phyloP scores from a whole-genome alignment of 2,888 invertebrate species.

The Petrolisthes manimaculis region DNA sequence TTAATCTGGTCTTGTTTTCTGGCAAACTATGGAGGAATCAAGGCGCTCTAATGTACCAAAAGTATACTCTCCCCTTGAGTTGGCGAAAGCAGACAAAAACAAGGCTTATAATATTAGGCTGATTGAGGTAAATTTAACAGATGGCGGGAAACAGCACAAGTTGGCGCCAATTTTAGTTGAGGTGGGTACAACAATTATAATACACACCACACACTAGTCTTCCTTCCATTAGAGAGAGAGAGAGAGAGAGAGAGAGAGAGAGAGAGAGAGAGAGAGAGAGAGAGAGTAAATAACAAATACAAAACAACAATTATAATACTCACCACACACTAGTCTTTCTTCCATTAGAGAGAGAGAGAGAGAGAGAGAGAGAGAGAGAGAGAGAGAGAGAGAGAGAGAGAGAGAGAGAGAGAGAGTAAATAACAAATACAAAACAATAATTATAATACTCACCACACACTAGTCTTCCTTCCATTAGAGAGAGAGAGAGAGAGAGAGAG shows the following conservation, averaged over 20 bases:
- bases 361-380: not conserved
- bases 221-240: conserved; percentile 40
- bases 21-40: too few species aligned
- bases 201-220: conserved; percentile 54
- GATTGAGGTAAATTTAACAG: too few species aligned
- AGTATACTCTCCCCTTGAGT: too few species aligned
- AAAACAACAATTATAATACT: not conserved
- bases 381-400: not conserved
- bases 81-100: too few species aligned
- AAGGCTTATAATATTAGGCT: too few species aligned
- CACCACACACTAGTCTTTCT: conserved; percentile 51
- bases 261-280: not conserved
- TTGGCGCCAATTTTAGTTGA: too few species aligned
- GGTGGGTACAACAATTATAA: too few species aligned
- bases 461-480: conserved; percentile 36
- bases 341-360: conserved; percentile 25
- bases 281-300: not conserved
- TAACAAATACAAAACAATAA: not conserved
- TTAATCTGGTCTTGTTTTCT: too few species aligned
- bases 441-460: conserved; percentile 49
- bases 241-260: too few species aligned
- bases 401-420: not conserved
- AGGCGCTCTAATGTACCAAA: too few species aligned
- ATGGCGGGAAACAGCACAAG: too few species aligned
- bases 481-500: too few species aligned